phyloP scores from a whole-genome alignment of 2,797 vertebrate species.

The Melanitta fusca region DNA sequence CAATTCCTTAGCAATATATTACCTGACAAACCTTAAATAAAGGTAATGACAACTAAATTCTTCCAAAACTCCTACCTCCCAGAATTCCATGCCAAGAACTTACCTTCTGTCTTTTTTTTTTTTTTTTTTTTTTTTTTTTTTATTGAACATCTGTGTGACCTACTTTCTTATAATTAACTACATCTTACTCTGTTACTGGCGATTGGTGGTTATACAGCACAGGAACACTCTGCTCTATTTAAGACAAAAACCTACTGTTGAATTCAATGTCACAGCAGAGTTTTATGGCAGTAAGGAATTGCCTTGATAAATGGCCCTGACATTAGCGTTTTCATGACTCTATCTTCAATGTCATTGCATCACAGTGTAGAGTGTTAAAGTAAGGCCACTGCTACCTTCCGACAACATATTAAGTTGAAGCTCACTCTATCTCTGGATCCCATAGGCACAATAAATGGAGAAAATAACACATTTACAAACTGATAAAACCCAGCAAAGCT shows the following conservation, averaged over 20 bases:
- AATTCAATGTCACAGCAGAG: slow-evolving; percentile 75
- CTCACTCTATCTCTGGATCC: slow-evolving; percentile 79
- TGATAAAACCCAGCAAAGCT: slow-evolving; percentile 82
- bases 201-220: not conserved
- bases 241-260: slow-evolving; percentile 73
- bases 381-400: slow-evolving; percentile 72
- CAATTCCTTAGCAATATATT: not conserved
- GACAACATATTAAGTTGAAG: slow-evolving; percentile 82
- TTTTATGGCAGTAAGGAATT: slow-evolving; percentile 77
- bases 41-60: not conserved
- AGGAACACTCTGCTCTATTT: slow-evolving; percentile 69
- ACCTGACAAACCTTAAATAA: not conserved
- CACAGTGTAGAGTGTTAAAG: slow-evolving; percentile 75
- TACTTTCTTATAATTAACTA: slow-evolving; percentile 63
- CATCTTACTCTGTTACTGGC: slow-evolving; percentile 42
- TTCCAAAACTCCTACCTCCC: not conserved
- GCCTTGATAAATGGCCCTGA: slow-evolving; percentile 82
- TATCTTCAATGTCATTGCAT: slow-evolving; percentile 80
- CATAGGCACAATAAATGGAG: slow-evolving; percentile 84
- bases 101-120: not conserved
- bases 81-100: not conserved
- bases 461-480: slow-evolving; percentile 86
- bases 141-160: slow-evolving; percentile 28
- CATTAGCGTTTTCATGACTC: slow-evolving; percentile 79
- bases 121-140: not conserved